Percentiles rank a stretch among this genome's conserved stretches.
phyloP scores from a whole-genome alignment of 2,797 vertebrate genomes.

The Erpetoichthys calabaricus region DNA sequence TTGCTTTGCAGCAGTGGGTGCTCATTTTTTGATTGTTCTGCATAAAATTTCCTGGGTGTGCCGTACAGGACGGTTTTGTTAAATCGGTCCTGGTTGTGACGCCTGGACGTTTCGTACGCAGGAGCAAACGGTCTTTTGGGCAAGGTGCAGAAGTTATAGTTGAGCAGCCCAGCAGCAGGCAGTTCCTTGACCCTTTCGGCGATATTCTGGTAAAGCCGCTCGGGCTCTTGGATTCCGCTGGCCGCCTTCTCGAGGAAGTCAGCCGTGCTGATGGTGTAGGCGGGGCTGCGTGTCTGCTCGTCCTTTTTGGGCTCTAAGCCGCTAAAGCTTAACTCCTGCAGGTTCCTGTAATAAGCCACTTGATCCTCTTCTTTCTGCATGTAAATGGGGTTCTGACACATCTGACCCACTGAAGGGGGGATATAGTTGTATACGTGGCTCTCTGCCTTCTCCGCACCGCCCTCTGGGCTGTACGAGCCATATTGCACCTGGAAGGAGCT shows the following conservation, averaged over 20 bases:
- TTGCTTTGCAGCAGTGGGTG: slow-evolving; percentile 82
- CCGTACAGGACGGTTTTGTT: slow-evolving; percentile 91
- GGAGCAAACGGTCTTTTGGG: slow-evolving; percentile 86
- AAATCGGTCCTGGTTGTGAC: slow-evolving; percentile 80
- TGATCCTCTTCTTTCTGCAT: slow-evolving; percentile 88
- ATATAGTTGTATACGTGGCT: slow-evolving; percentile 92
- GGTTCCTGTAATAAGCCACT: slow-evolving; percentile 81
- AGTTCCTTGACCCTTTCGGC: slow-evolving; percentile 76
- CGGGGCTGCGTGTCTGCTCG: slow-evolving; percentile 52
- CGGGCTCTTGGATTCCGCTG: slow-evolving; percentile 45
- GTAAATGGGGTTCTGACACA: slow-evolving; percentile 98
- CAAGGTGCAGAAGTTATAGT: slow-evolving; percentile 95
- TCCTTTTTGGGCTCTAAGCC: slow-evolving; percentile 69
- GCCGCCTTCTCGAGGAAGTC: slow-evolving; percentile 75
- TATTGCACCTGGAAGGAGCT: slow-evolving; percentile 91
- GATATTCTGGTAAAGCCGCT: slow-evolving; percentile 88
- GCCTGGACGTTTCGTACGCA: slow-evolving; percentile 65
- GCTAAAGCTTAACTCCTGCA: slow-evolving; percentile 77
- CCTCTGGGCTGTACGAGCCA: slow-evolving; percentile 71
- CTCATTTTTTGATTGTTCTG: slow-evolving; percentile 68
- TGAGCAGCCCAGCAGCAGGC: slow-evolving; percentile 61
- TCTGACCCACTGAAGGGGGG: slow-evolving; percentile 80
- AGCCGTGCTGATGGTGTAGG: slow-evolving; percentile 83
- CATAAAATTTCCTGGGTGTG: slow-evolving; percentile 86
- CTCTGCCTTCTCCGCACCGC: slow-evolving; percentile 64